A percentile compares a stretch with the other conserved stretches of the same genome.
These are phyloP conservation scores for Caenorhabditis parvicauda DNA, from an alignment of 2,888 invertebrate species.

Conservation along the genomic window DNA sequence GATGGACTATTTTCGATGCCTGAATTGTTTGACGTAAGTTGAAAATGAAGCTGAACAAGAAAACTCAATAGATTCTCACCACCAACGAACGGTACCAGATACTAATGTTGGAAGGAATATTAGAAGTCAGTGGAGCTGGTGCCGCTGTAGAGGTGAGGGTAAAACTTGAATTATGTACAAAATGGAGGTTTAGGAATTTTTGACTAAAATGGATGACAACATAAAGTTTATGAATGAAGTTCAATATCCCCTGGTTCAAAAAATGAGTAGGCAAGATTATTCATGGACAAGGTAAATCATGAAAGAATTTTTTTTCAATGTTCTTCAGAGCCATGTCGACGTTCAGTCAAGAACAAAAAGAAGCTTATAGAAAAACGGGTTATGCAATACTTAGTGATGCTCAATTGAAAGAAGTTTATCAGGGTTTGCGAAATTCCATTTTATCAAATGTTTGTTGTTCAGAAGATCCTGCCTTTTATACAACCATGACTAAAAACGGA, in stretches of 20 bases:
- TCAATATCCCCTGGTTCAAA: slow-evolving; percentile 43
- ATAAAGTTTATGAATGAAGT: slow-evolving; percentile 37
- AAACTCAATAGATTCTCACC: slow-evolving; percentile 24
- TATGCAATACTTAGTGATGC: slow-evolving; percentile 37
- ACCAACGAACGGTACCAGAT: slow-evolving; percentile 32
- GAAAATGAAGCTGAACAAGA: not conserved
- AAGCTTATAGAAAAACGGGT: slow-evolving; percentile 33
- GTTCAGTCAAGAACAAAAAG: slow-evolving; percentile 28
- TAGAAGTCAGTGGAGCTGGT: slow-evolving; percentile 41
- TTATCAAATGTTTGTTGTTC: not conserved
- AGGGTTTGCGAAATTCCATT: slow-evolving; percentile 3
- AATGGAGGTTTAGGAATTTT: slow-evolving; percentile 11
- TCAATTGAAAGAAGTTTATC: slow-evolving; percentile 39
- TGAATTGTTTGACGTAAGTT: slow-evolving; percentile 41
- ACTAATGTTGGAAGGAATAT: slow-evolving; percentile 36
- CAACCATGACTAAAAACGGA: slow-evolving; percentile 14
- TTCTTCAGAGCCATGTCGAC: slow-evolving; percentile 23
- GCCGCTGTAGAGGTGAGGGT: slow-evolving; percentile 14
- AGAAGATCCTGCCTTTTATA: slow-evolving; percentile 13
- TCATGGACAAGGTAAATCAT: slow-evolving; percentile 33
- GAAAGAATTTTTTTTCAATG: not conserved
- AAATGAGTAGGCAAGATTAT: slow-evolving; percentile 38
- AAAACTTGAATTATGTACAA: not conserved
- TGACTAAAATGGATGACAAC: slow-evolving; percentile 18
- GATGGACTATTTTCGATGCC: slow-evolving; percentile 53